These are phyloP conservation scores for Diploscapter pachys DNA, from an alignment of 1,140 invertebrate species.

Conservation along the genomic window DNA sequence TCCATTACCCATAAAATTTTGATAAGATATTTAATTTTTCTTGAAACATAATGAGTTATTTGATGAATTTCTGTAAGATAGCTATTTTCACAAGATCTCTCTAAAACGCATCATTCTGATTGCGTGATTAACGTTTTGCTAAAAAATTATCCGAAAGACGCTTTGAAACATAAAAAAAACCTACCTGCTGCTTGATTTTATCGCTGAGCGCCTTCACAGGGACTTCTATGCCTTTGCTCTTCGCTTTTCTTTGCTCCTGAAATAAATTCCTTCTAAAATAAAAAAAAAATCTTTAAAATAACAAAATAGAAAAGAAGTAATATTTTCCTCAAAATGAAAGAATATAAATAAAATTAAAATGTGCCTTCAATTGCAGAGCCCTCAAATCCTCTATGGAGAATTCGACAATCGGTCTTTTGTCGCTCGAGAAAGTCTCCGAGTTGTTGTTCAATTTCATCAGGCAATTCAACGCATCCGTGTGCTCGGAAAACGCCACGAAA, in stretches of 20 bases:
- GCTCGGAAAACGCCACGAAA: conserved; percentile 81
- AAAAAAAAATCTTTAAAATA: not conserved
- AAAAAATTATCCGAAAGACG: too few species aligned
- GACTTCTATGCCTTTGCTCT: conserved; percentile 11
- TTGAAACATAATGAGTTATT: not conserved
- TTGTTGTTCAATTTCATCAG: conserved; percentile 85
- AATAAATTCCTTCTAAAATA: not conserved
- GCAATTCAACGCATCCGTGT: conserved; percentile 79
- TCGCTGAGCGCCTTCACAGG: conserved; percentile 16
- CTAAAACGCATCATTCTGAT: too few species aligned
- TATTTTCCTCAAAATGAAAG: not conserved
- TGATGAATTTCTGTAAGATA: not conserved
- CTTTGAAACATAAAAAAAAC: not conserved
- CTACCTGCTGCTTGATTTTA: conserved; percentile 23
- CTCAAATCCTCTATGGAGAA: conserved; percentile 88
- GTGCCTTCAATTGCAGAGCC: conserved; percentile 64
- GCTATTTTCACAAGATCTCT: too few species aligned
- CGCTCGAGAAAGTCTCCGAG: conserved; percentile 76
- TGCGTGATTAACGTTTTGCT: too few species aligned
- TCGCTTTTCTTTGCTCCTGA: conserved; percentile 22
- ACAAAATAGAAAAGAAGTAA: not conserved
- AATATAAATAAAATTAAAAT: not conserved
- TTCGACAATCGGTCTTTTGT: conserved; percentile 81
- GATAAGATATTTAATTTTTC: not conserved
- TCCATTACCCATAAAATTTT: not conserved